Conservation (phyloP, 92 coral and sea anemone genomes). For the Phenganax marumi region DNA sequence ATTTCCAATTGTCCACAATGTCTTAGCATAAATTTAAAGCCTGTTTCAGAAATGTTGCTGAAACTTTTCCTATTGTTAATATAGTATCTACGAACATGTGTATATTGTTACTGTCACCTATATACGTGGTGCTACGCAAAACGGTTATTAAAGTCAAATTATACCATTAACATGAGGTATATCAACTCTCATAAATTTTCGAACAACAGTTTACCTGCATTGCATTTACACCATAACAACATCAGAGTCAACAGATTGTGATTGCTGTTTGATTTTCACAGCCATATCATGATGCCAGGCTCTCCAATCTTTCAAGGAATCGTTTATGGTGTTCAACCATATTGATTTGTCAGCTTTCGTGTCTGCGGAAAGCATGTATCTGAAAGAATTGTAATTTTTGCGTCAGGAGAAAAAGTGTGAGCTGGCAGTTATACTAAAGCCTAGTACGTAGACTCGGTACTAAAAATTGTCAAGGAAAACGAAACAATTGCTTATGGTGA, state of each 20-base stretch:
- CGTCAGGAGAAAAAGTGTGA: too few relatives aligned
- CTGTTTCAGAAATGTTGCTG: too few relatives aligned
- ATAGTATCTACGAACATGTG: too few relatives aligned
- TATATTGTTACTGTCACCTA: too few relatives aligned
- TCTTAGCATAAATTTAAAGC: too few relatives aligned
- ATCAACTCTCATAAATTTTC: background rate
- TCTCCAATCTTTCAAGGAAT: constrained; percentile 85
- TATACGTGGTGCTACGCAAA: too few relatives aligned
- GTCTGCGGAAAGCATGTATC: constrained; percentile 90
- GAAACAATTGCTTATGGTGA: background rate
- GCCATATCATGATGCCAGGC: constrained; percentile 65
- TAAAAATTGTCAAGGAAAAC: too few relatives aligned
- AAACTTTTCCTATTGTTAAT: too few relatives aligned
- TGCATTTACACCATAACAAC: constrained; percentile 11
- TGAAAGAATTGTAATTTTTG: constrained; percentile 17
- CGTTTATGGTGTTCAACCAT: constrained; percentile 87
- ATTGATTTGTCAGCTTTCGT: constrained; percentile 86
- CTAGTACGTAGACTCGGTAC: too few relatives aligned
- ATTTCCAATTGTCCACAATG: too few relatives aligned
- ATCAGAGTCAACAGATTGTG: constrained; percentile 11
- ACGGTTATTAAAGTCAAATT: background rate
- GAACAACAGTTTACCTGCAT: background rate
- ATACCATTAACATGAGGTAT: background rate
- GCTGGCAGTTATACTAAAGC: too few relatives aligned
- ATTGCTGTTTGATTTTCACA: background rate